Percentiles rank a stretch among this genome's conserved stretches.
phyloP scores from a whole-genome alignment of 2,113 vertebrate genomes.

The Lasiurus cinereus region DNA sequence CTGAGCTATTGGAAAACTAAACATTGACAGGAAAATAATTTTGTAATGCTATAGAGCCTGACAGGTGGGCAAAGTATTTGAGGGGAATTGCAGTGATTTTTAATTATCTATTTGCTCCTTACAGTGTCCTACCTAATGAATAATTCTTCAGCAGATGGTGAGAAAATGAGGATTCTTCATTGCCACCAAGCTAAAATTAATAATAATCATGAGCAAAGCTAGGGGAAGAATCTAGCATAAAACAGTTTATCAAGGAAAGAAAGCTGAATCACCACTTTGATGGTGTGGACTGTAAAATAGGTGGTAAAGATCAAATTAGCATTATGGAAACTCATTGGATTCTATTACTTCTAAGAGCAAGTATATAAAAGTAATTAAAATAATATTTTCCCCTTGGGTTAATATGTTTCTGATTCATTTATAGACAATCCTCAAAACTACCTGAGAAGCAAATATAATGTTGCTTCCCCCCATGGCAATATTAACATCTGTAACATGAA shows the following conservation, averaged over 20 bases:
- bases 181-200: constrained; percentile 73
- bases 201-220: constrained; percentile 44
- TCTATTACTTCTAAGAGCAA: neutral
- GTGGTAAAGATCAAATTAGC: neutral
- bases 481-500: neutral
- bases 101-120: constrained; percentile 72
- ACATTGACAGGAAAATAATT: constrained; percentile 70
- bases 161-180: constrained; percentile 72
- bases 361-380: neutral
- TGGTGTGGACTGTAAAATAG: neutral
- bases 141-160: constrained; percentile 69
- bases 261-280: constrained; percentile 28
- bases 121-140: constrained; percentile 64
- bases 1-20: constrained; percentile 59
- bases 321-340: neutral
- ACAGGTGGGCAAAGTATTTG: constrained; percentile 67
- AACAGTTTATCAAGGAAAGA: constrained; percentile 38
- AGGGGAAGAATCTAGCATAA: constrained; percentile 34
- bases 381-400: neutral
- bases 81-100: constrained; percentile 70
- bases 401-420: neutral
- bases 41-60: constrained; percentile 67
- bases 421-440: constrained; percentile 9
- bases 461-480: neutral
- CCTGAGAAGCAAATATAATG: neutral